Base-by-base conservation (phyloP, 2,797 vertebrate genomes). In the Poecilia gillii region DNA sequence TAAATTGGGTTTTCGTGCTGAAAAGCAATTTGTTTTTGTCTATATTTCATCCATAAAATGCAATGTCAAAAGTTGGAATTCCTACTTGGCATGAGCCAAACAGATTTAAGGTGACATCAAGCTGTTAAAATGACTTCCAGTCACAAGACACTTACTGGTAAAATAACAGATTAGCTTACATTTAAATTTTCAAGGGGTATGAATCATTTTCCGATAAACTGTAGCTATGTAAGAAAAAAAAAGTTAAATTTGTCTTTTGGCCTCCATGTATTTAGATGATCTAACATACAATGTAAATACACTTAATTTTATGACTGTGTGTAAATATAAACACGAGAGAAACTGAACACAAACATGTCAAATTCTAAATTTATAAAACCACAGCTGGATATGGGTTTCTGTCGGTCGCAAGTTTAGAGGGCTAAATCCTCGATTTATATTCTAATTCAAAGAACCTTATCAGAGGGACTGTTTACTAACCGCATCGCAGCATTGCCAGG, bases 381-480 rank as follows among this genome's bases (percentile, higher is more conserved):
- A 39, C 74, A 62, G 77, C 57, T 86, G 83, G 20, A 1, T 73
- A 62, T 43, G 84, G 73, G 64, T 49, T 49, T 72, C 36, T 46
- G 51, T 77, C 62, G 73, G 45, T 46, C 28, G 33, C 45, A 64
- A n/a, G 39, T 72, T 45, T 79, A 80, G 79, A 77, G 70, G 33
- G 16, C 33, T 64, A 70, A 41, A 62, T 47, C 7, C 18, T 49
- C 76, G 79, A 73, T 85, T 85, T 79, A 81, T 70, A 20, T 77
- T 77, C 18, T 23, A 68, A 49, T 70, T 80, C 1, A 45, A 68
- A 81, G 74, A 46, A 43, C 66, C 53, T 9, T 13, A 64, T 68
- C 23, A 9, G 49, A 64, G 6, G 12, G 0, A 80, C 20, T 49
- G 41, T 36, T 64, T 25, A 76, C 49, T 43, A 41, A 13, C 31